These are phyloP conservation scores for Cettia cetti DNA, from an alignment of 2,113 vertebrate genomes.

Conservation along the genomic window DNA sequence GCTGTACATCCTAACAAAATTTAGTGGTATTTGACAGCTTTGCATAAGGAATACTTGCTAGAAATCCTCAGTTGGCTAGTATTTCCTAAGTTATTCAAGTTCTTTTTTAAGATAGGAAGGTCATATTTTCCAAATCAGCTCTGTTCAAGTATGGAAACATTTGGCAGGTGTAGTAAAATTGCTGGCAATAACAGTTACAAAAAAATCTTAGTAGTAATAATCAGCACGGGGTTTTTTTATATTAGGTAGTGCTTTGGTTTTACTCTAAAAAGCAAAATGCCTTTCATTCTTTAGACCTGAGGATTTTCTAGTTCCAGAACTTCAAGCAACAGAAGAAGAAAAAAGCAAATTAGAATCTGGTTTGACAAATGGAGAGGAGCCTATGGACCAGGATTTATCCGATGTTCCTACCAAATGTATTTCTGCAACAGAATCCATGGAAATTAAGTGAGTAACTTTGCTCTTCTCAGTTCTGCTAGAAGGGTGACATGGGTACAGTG, in stretches of 20 bases:
- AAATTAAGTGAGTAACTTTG: slow-evolving; percentile 88
- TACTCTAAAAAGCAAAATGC: slow-evolving; percentile 15
- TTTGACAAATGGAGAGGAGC: slow-evolving; percentile 94
- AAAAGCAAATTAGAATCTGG: slow-evolving; percentile 94
- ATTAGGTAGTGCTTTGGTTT: background rate
- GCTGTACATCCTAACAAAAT: background rate
- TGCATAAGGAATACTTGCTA: background rate
- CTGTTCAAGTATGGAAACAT: background rate
- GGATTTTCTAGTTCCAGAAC: slow-evolving; percentile 96
- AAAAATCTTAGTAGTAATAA: background rate
- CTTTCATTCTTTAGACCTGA: slow-evolving; percentile 81
- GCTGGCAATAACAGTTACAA: background rate
- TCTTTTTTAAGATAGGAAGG: background rate
- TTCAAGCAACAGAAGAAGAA: slow-evolving; percentile 97
- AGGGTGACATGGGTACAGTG: background rate
- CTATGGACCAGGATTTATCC: slow-evolving; percentile 97
- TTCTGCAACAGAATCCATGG: slow-evolving; percentile 88
- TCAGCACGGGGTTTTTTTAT: background rate
- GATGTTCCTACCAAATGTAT: slow-evolving; percentile 96
- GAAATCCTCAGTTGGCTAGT: background rate
- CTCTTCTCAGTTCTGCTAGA: background rate
- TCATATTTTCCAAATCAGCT: background rate
- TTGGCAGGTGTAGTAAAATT: background rate
- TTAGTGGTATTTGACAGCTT: background rate
- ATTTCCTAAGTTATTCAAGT: background rate